Conservation (phyloP, 2,113 vertebrate species). For the Pionites leucogaster region DNA sequence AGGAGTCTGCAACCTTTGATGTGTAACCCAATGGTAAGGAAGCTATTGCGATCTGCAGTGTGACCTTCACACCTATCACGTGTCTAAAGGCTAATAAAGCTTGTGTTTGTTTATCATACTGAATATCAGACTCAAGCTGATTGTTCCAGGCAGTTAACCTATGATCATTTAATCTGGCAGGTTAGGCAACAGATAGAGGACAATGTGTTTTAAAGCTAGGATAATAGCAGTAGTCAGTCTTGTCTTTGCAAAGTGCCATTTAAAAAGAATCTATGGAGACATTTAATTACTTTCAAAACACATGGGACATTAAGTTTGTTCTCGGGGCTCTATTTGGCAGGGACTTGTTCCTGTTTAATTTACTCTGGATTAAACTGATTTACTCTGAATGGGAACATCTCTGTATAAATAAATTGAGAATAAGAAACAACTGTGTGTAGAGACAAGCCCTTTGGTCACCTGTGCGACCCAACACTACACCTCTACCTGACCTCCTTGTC, state of each 20-base stretch:
- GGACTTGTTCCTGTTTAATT: constrained; percentile 10
- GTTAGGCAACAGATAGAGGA: constrained; percentile 27
- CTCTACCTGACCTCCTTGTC: neutral
- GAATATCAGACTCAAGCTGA: neutral
- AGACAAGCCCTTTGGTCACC: neutral
- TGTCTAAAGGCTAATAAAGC: neutral
- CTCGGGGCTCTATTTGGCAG: neutral
- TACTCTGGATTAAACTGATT: neutral
- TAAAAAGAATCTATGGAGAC: neutral
- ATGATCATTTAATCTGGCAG: neutral
- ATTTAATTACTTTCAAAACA: neutral
- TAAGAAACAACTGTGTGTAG: neutral
- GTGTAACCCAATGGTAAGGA: neutral
- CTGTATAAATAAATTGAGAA: neutral
- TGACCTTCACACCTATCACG: neutral
- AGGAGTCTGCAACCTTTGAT: neutral
- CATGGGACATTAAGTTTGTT: neutral
- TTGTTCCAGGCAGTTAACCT: neutral
- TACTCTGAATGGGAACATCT: neutral
- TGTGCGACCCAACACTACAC: neutral
- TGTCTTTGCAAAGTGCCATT: neutral
- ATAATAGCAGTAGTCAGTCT: neutral
- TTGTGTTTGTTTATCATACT: neutral
- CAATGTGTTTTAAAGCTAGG: constrained; percentile 8
- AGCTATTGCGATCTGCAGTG: accelerated